phyloP scores from a whole-genome alignment of 2,888 invertebrate species.

The Torymus texanus region DNA sequence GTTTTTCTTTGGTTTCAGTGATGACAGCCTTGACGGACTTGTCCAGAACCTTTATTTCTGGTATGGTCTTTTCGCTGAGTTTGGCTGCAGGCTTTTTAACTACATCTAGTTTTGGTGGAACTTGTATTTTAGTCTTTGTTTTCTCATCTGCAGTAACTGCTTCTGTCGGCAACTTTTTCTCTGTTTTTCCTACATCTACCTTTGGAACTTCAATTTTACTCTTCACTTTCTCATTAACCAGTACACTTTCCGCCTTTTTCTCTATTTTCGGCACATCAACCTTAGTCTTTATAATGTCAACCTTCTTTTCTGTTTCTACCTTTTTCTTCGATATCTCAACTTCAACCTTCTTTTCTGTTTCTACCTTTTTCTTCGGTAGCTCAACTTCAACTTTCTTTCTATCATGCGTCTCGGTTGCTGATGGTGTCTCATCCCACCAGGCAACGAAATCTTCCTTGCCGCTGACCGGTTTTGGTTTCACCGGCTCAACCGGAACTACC shows the following conservation, averaged over 20 bases:
- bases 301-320: neutral
- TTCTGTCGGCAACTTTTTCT: neutral
- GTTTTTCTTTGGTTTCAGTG: slow-evolving; percentile 3
- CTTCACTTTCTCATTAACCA: neutral
- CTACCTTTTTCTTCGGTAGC: neutral
- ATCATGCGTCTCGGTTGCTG: neutral
- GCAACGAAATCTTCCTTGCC: slow-evolving; percentile 37
- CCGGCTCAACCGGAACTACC: neutral
- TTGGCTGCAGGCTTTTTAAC: too few relatives aligned
- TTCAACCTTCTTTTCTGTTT: neutral
- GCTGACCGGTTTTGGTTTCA: neutral
- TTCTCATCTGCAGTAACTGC: neutral
- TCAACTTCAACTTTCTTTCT: neutral
- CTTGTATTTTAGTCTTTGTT: slow-evolving; percentile 13
- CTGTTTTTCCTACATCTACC: neutral
- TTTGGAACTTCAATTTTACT: neutral
- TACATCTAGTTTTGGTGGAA: neutral
- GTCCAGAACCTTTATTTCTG: neutral
- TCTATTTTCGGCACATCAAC: neutral
- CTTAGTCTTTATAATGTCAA: neutral
- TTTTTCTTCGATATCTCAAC: neutral
- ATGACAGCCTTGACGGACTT: slow-evolving; percentile 10
- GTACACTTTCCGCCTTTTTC: neutral
- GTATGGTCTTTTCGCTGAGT: neutral
- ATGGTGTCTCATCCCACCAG: slow-evolving; percentile 48